Conservation (phyloP, 64 coral and sea anemone species). For the Acropora tenuis region DNA sequence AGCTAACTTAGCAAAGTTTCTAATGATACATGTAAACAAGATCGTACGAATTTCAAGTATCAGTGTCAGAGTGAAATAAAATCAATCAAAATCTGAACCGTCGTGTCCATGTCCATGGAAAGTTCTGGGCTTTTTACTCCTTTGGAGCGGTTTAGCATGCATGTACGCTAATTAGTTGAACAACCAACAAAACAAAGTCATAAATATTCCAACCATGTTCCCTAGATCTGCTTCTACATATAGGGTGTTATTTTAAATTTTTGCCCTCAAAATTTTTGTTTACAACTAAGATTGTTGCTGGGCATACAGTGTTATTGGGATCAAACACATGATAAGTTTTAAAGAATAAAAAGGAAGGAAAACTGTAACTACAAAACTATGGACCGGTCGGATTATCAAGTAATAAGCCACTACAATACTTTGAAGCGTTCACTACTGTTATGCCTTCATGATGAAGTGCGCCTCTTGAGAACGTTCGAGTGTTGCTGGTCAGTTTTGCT, state of each 20-base stretch:
- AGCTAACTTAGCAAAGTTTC: too few relatives aligned
- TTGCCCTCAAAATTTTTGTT: too few relatives aligned
- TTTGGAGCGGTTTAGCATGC: neutral
- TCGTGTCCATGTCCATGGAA: neutral
- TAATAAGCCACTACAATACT: neutral
- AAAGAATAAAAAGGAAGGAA: constrained; percentile 10
- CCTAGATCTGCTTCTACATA: too few relatives aligned
- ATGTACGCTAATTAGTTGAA: neutral
- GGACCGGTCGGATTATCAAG: neutral
- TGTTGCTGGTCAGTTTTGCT: neutral
- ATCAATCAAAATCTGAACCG: constrained; percentile 11
- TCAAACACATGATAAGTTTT: constrained; percentile 10
- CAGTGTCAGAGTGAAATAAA: constrained; percentile 8
- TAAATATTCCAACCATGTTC: neutral
- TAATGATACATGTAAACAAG: neutral
- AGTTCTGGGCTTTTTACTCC: too few relatives aligned
- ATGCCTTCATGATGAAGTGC: neutral
- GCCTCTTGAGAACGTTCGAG: constrained; percentile 2
- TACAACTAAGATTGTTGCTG: neutral
- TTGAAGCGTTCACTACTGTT: neutral
- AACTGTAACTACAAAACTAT: constrained; percentile 7
- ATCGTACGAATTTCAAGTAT: neutral
- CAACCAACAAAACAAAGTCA: neutral
- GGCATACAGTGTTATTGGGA: constrained; percentile 16
- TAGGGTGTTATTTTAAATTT: too few relatives aligned